phyloP scores from a whole-genome alignment of 2,113 vertebrate genomes.

The Sinocyclocheilus grahami region DNA sequence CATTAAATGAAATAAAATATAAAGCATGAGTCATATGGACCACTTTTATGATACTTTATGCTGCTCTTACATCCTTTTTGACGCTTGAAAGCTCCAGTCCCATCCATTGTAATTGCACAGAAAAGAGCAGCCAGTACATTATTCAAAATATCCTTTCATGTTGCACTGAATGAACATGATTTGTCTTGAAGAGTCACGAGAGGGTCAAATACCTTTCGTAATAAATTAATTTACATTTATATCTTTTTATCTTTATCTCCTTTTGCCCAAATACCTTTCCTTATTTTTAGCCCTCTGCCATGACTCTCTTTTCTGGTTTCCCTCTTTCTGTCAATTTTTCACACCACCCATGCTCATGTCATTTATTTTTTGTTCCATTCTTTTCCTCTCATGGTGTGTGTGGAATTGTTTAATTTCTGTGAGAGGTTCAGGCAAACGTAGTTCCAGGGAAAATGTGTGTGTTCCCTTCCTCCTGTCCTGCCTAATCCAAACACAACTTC shows the following conservation, averaged over 20 bases:
- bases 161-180: not conserved
- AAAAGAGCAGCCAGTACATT: not conserved
- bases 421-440: conserved; percentile 45
- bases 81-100: not conserved
- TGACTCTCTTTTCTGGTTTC: not conserved
- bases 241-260: too few species aligned
- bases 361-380: not conserved
- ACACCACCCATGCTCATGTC: not conserved
- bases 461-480: conserved; percentile 54
- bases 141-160: not conserved
- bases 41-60: too few species aligned
- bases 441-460: conserved; percentile 33
- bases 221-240: too few species aligned
- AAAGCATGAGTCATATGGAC: not conserved
- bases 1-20: not conserved
- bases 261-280: too few species aligned
- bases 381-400: conserved; percentile 19
- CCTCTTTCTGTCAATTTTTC: not conserved
- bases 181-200: not conserved
- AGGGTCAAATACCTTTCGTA: conserved; percentile 1
- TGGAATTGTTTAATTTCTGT: conserved; percentile 49
- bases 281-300: not conserved
- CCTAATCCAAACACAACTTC: conserved; percentile 72
- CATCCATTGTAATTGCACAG: not conserved
- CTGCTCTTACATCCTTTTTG: not conserved